Evolutionary conservation across 1,140 invertebrate genomes (phyloP), one percentile per base, ranked within the genome.

Genomic region (Neuroterus valhalla): DNA sequence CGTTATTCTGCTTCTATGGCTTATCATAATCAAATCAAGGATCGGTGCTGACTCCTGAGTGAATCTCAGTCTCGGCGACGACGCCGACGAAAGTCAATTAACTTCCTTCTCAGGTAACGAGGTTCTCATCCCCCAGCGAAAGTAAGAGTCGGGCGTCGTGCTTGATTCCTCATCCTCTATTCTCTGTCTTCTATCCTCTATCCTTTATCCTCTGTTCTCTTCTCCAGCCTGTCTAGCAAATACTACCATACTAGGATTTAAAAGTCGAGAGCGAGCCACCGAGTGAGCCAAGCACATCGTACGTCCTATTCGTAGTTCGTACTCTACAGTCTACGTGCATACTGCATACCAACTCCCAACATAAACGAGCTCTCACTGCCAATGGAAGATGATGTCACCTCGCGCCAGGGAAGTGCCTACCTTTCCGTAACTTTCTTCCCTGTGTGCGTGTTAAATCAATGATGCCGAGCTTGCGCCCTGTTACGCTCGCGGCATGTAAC

Each of bases 401-500:
- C 55, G 55, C 55, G 55, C 55, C 55, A 62, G 55, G 55, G 55
- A 62, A 52, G 50, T 21, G 19, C 19, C 50, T 52, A 26, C 19
- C 17, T 52, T 21, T 55, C 23, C 19, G 52, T 55, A 55, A 55
- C 21, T 55, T 26, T 62, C 55, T 62, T 38, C 55, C 55, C 55
- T 77, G 77, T 75, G 71, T 76, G 75, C 74, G 78, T 79, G 84
- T 87, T 88, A 88, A 89, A 89, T 89, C 88, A 89, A 89, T 89
- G 87, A 89, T 88, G 82, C 81, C 77, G 87, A 74, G 88, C 83
- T 85, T 89, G 88, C 88, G 88, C 86, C 75, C 46, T 80, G 70
- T 81, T 76, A 77, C 76, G 70, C 74, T 55, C 78, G 76, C 79
- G 70, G 50, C 50, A 52, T 52, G 50, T 52, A 52, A 52, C 50